Conservation (phyloP, 2,888 invertebrate species). For the Eupithecia pulchellata region DNA sequence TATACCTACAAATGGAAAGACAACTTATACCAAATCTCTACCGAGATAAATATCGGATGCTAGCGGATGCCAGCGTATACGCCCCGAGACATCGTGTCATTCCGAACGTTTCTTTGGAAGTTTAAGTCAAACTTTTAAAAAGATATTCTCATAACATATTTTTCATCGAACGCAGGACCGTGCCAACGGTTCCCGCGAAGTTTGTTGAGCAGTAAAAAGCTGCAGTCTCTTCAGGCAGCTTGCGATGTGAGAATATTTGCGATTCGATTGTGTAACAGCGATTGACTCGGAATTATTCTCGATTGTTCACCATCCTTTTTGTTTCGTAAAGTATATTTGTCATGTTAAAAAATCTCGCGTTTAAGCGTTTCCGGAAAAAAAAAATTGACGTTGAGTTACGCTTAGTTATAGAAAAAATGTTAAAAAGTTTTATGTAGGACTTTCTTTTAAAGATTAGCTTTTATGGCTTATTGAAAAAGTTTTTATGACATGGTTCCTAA, state of each 20-base stretch:
- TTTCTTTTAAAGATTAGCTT: background rate
- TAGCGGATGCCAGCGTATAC: conserved; percentile 28
- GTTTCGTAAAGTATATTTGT: background rate
- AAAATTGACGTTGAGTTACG: background rate
- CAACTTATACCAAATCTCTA: background rate
- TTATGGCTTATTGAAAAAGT: no score
- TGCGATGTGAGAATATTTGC: conserved; percentile 34
- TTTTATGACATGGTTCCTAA: no score
- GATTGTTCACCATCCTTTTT: conserved; percentile 21
- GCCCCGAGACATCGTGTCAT: conserved; percentile 16
- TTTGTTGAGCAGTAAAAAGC: conserved; percentile 60
- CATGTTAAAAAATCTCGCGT: background rate
- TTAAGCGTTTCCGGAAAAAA: background rate
- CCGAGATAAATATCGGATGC: conserved; percentile 8
- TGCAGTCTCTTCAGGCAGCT: conserved; percentile 32
- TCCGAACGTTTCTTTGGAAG: conserved; percentile 26
- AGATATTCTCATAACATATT: conserved; percentile 45
- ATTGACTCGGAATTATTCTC: conserved; percentile 30
- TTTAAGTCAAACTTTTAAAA: conserved; percentile 37
- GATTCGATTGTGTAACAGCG: conserved; percentile 30
- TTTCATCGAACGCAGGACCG: conserved; percentile 44
- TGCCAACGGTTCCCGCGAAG: conserved; percentile 51
- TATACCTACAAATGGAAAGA: background rate
- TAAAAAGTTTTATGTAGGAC: background rate
- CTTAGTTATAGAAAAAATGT: background rate